Conservation (phyloP, 2,888 invertebrate species). For the Parnassius orleans region DNA sequence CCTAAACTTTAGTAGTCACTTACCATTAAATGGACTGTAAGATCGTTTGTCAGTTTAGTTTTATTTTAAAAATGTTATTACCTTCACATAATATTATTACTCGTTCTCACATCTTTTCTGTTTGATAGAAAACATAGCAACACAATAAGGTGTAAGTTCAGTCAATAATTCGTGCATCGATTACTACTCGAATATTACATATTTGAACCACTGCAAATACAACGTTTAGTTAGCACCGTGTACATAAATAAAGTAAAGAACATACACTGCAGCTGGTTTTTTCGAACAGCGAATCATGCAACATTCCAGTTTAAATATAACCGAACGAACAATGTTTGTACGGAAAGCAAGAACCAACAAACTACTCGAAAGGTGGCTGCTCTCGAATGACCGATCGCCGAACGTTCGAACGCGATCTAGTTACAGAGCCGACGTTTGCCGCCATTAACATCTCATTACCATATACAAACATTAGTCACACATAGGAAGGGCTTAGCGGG, state of each 20-base stretch:
- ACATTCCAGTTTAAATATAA: constrained; percentile 30
- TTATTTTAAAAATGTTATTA: too few species aligned
- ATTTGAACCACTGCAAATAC: background rate
- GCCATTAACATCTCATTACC: constrained; percentile 77
- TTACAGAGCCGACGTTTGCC: constrained; percentile 48
- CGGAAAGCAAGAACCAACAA: constrained; percentile 61
- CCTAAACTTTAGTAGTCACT: too few species aligned
- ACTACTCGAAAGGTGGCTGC: constrained; percentile 47
- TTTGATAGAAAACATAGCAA: too few species aligned
- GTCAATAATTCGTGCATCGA: too few species aligned
- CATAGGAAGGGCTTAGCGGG: constrained; percentile 69
- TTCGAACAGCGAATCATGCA: constrained; percentile 23
- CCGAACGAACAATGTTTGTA: constrained; percentile 52
- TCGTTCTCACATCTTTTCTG: too few species aligned
- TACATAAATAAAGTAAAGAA: constrained; percentile 12
- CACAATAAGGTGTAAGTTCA: too few species aligned
- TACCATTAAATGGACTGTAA: too few species aligned
- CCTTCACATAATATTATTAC: too few species aligned
- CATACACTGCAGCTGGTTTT: constrained; percentile 11
- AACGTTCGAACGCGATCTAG: constrained; percentile 63
- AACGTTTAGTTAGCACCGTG: constrained; percentile 11
- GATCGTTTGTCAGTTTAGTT: too few species aligned
- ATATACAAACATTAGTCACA: constrained; percentile 76
- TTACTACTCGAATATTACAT: background rate
- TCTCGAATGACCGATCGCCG: constrained; percentile 48